These are phyloP conservation scores for Cydia strobilella DNA, from an alignment of 1,140 invertebrate species.

Conservation along the genomic window DNA sequence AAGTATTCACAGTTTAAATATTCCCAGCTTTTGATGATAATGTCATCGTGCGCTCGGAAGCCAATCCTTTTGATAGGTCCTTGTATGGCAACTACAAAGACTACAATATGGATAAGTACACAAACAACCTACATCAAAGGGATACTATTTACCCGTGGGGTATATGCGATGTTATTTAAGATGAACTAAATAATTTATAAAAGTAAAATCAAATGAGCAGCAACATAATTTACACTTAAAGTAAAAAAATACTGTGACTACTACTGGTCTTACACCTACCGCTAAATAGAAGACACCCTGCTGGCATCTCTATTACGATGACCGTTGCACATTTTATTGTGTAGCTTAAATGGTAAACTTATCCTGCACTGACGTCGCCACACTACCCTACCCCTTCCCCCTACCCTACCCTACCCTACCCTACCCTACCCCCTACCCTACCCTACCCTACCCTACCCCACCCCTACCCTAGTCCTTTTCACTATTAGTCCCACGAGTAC, in stretches of 20 bases:
- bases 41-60: background rate
- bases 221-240: background rate
- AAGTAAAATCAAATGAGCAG: background rate
- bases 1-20: background rate
- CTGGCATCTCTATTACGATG: too few species aligned
- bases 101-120: background rate
- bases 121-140: background rate
- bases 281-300: too few species aligned
- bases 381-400: too few species aligned
- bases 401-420: too few species aligned
- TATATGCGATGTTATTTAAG: background rate
- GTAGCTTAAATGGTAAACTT: background rate
- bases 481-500: background rate
- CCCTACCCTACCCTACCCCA: too few species aligned
- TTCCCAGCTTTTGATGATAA: background rate
- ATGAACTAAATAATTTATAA: background rate
- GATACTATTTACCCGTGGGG: background rate
- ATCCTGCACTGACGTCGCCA: background rate
- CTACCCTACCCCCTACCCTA: too few species aligned
- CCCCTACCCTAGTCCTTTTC: too few species aligned
- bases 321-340: background rate
- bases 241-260: background rate
- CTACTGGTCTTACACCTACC: too few species aligned
- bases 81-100: background rate
- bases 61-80: conserved; percentile 15